These are phyloP conservation scores for Automeris io DNA, from an alignment of 2,888 invertebrate species.

Conservation along the genomic window DNA sequence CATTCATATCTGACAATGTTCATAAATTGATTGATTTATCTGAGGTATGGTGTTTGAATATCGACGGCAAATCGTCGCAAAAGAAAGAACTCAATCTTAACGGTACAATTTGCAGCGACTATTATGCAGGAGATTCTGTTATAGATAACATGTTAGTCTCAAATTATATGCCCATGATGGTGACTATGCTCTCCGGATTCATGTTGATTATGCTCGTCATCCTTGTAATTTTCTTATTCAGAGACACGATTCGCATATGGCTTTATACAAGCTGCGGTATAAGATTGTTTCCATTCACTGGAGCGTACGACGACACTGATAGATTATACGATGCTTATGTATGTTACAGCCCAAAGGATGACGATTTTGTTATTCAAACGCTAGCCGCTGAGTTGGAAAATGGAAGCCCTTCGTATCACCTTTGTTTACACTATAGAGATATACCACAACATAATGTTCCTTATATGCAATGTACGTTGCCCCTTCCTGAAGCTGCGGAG, in stretches of 20 bases:
- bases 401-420: conserved; percentile 85
- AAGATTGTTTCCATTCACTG: conserved; percentile 84
- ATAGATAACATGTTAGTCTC: conserved; percentile 88
- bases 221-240: conserved; percentile 88
- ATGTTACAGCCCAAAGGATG: conserved; percentile 94
- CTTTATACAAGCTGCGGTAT: conserved; percentile 91
- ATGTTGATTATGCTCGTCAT: conserved; percentile 85
- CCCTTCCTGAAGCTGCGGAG: conserved; percentile 91
- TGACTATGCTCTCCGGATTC: conserved; percentile 85
- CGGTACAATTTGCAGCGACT: conserved; percentile 90
- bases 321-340: conserved; percentile 96
- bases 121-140: conserved; percentile 87
- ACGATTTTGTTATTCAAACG: conserved; percentile 91
- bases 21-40: conserved; percentile 84
- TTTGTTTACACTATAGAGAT: conserved; percentile 94
- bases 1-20: conserved; percentile 87
- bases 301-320: conserved; percentile 86
- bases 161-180: conserved; percentile 90
- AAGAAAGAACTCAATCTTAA: conserved; percentile 88
- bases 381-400: conserved; percentile 91
- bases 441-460: conserved; percentile 82
- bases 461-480: conserved; percentile 83
- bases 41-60: conserved; percentile 88
- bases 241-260: conserved; percentile 92
- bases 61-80: conserved; percentile 81